phyloP scores from a whole-genome alignment of 2,113 vertebrate species.

The Thamnaconus septentrionalis region DNA sequence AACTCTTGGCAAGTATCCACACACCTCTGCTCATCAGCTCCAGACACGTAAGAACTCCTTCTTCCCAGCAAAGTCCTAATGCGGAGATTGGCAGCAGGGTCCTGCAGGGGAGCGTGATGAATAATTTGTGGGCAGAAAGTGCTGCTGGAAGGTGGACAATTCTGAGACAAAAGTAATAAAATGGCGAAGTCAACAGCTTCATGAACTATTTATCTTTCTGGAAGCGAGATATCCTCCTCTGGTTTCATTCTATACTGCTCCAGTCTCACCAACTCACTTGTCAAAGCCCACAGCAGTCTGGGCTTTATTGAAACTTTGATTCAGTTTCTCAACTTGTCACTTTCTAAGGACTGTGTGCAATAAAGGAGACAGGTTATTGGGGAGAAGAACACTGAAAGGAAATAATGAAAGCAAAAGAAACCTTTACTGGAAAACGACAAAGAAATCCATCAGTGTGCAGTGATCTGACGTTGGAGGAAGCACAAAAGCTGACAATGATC shows the following conservation, averaged over 20 bases:
- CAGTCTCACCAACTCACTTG: constrained; percentile 60
- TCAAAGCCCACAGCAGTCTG: constrained; percentile 68
- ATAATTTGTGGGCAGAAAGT: constrained; percentile 60
- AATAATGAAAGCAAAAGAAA: constrained; percentile 63
- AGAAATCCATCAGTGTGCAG: constrained; percentile 22
- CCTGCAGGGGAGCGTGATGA: constrained; percentile 43
- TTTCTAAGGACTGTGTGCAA: constrained; percentile 73
- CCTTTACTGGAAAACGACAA: constrained; percentile 37
- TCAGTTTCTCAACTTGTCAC: constrained; percentile 72
- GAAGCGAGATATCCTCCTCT: constrained; percentile 63
- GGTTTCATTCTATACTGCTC: constrained; percentile 46
- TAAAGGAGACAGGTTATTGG: constrained; percentile 73
- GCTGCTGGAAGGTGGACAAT: constrained; percentile 58
- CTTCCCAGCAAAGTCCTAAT: constrained; percentile 24
- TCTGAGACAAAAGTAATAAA: constrained; percentile 72
- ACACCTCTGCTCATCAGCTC: constrained; percentile 25
- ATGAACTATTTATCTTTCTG: constrained; percentile 75
- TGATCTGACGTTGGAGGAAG: constrained; percentile 42
- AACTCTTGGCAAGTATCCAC: constrained; percentile 5
- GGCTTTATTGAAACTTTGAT: constrained; percentile 78
- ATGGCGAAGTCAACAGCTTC: constrained; percentile 68
- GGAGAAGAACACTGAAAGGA: constrained; percentile 43
- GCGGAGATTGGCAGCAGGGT: constrained; percentile 47
- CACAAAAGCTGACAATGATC: constrained; percentile 72
- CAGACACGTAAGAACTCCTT: constrained; percentile 27